Percentiles rank a stretch among this genome's conserved stretches.
Evolutionary conservation across 2,113 vertebrate genomes (phyloP).

Genomic region (Microcebus tavaratra): DNA sequence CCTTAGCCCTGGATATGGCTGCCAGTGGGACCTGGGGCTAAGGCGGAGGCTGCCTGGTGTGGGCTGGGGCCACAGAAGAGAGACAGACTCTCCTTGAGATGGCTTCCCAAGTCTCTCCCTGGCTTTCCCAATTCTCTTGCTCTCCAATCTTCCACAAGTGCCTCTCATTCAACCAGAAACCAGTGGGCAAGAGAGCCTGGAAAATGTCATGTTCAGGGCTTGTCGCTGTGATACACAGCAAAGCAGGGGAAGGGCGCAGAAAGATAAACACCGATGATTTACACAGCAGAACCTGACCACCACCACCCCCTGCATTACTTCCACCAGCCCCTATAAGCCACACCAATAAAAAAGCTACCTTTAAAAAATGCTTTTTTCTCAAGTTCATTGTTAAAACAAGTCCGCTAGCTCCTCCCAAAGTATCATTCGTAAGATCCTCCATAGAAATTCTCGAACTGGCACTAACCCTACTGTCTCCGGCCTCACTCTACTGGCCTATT

Average conservation of each 20-base stretch:
- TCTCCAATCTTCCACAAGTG: background rate
- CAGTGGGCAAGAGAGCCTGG: background rate
- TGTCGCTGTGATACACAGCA: background rate
- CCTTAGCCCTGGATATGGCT: background rate
- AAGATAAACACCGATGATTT: background rate
- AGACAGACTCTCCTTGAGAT: background rate
- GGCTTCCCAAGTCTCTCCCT: background rate
- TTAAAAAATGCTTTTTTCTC: background rate
- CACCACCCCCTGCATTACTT: background rate
- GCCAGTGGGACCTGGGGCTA: background rate
- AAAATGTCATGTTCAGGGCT: background rate
- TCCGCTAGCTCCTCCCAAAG: background rate
- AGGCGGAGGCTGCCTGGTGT: background rate
- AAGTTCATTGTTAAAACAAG: background rate
- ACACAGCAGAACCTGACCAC: background rate
- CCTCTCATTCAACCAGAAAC: background rate
- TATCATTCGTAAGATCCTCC: background rate
- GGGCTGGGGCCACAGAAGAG: background rate
- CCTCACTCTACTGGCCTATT: background rate
- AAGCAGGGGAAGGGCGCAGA: background rate
- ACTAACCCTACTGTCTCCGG: background rate
- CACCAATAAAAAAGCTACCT: background rate
- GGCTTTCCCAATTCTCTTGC: background rate
- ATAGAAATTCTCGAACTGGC: background rate
- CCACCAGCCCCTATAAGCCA: background rate